Evolutionary conservation across 2,797 vertebrate genomes (phyloP).

Genomic region (Pangasius macronema): DNA sequence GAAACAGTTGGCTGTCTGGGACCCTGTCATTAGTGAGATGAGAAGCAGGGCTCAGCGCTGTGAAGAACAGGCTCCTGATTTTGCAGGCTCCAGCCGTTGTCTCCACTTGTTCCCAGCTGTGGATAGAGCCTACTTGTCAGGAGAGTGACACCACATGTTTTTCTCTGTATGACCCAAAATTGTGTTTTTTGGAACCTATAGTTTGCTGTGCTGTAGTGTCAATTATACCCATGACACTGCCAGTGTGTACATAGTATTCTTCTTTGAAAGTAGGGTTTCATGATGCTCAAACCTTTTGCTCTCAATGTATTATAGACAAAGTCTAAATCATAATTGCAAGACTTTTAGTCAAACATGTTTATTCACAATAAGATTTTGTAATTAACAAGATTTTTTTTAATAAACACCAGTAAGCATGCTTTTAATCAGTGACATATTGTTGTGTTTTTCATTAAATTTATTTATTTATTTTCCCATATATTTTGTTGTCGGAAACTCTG

Average conservation of each 20-base stretch:
- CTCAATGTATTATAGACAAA: not conserved
- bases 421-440: not conserved
- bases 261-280: not conserved
- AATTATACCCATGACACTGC: constrained; percentile 17
- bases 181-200: constrained; percentile 30
- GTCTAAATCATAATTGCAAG: not conserved
- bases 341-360: not conserved
- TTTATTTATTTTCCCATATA: constrained; percentile 29
- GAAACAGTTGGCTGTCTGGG: constrained; percentile 63
- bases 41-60: constrained; percentile 61
- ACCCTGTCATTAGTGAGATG: constrained; percentile 76
- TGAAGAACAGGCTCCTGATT: constrained; percentile 54
- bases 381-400: not conserved
- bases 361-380: not conserved
- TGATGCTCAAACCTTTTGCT: not conserved
- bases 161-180: constrained; percentile 40
- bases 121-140: constrained; percentile 57
- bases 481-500: constrained; percentile 38
- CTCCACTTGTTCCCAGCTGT: constrained; percentile 65
- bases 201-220: constrained; percentile 20
- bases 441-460: not conserved
- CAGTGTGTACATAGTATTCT: not conserved
- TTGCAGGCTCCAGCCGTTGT: constrained; percentile 45
- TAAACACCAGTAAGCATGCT: not conserved
- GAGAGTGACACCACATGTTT: constrained; percentile 49